Evolutionary conservation across 1,140 invertebrate species (phyloP).

Genomic region (Sweltsa coloradensis): DNA sequence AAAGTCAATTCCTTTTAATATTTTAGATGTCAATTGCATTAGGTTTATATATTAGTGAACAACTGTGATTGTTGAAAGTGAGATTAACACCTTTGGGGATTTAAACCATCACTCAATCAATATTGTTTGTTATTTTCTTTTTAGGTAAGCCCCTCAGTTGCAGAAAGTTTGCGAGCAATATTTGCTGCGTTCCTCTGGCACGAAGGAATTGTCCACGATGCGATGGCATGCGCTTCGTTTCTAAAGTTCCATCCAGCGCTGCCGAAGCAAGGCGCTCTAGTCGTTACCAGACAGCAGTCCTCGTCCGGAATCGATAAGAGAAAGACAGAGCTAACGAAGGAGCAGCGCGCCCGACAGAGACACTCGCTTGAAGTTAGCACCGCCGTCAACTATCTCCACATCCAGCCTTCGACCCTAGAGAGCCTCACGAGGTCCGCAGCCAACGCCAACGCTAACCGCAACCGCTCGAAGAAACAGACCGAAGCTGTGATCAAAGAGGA

Average conservation of each 20-base stretch:
- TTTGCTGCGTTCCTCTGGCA: slow-evolving; percentile 97
- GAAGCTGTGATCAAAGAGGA: slow-evolving; percentile 45
- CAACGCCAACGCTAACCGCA: slow-evolving; percentile 56
- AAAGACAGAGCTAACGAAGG: slow-evolving; percentile 35
- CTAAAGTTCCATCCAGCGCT: slow-evolving; percentile 87
- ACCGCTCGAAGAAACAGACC: slow-evolving; percentile 32
- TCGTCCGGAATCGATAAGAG: slow-evolving; percentile 26
- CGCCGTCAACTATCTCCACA: slow-evolving; percentile 63
- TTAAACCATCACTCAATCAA: too few relatives aligned
- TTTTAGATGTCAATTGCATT: too few relatives aligned
- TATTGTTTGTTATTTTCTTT: too few relatives aligned
- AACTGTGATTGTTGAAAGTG: too few relatives aligned
- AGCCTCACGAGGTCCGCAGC: slow-evolving; percentile 59
- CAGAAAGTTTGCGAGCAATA: slow-evolving; percentile 81
- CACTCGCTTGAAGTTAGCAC: slow-evolving; percentile 79
- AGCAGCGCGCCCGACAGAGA: slow-evolving; percentile 53
- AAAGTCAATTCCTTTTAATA: too few relatives aligned
- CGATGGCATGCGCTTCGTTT: slow-evolving; percentile 93
- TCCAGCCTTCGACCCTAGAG: slow-evolving; percentile 63
- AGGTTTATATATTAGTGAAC: too few relatives aligned
- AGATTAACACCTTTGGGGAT: too few relatives aligned
- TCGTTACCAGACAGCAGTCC: slow-evolving; percentile 41
- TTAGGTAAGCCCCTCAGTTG: slow-evolving; percentile 82
- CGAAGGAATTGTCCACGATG: slow-evolving; percentile 92
- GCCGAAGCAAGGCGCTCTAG: slow-evolving; percentile 63